phyloP scores from a whole-genome alignment of 2,797 vertebrate species.

The Pelodytes ibericus region DNA sequence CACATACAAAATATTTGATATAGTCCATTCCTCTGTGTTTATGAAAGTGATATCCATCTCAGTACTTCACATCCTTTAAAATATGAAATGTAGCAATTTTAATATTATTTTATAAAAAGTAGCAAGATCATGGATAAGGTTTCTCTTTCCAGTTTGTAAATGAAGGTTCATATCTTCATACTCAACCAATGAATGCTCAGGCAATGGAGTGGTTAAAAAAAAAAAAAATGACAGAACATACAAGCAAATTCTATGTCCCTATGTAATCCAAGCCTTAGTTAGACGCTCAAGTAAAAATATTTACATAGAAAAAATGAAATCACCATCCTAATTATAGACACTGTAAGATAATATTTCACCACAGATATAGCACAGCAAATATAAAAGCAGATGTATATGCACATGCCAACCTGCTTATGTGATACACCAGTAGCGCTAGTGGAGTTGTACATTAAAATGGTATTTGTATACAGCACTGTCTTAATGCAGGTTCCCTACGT shows the following conservation, averaged over 20 bases:
- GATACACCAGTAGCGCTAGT: not conserved
- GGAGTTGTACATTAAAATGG: not conserved
- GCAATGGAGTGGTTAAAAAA: slow-evolving; percentile 17
- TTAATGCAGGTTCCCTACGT: too few species aligned
- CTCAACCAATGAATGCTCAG: not conserved
- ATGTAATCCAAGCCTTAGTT: slow-evolving; percentile 17
- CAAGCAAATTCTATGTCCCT: not conserved
- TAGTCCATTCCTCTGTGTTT: not conserved
- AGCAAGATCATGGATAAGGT: slow-evolving; percentile 20
- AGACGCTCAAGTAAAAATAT: slow-evolving; percentile 9
- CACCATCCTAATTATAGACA: slow-evolving; percentile 40
- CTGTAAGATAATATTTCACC: slow-evolving; percentile 28
- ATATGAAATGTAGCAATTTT: slow-evolving; percentile 28
- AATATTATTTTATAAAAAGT: slow-evolving; percentile 26
- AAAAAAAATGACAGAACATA: not conserved
- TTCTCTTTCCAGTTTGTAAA: slow-evolving; percentile 25
- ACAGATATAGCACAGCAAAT: slow-evolving; percentile 2
- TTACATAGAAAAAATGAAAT: slow-evolving; percentile 41
- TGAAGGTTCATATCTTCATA: slow-evolving; percentile 12
- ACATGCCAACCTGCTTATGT: slow-evolving; percentile 5
- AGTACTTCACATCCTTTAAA: slow-evolving; percentile 29
- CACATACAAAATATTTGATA: not conserved
- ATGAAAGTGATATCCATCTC: slow-evolving; percentile 16
- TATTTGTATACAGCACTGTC: too few species aligned
- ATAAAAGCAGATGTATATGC: slow-evolving; percentile 17